Evolutionary conservation across 2,888 invertebrate genomes (phyloP).

Genomic region (Drosophila hamatofila): DNA sequence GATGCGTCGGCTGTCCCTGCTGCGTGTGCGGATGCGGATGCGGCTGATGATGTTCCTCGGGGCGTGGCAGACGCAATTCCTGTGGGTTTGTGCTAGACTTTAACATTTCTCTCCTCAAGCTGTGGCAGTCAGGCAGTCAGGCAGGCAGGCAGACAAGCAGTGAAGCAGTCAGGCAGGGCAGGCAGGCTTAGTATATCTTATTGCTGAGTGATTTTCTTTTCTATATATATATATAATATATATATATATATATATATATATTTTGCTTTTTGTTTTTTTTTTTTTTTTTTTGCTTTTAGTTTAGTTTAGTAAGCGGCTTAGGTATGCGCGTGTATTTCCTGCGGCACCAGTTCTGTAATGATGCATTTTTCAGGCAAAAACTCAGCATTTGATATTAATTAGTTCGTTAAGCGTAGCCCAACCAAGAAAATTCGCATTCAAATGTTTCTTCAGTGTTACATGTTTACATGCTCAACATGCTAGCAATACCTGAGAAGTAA

Average conservation of each 20-base stretch:
- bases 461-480: slow-evolving; percentile 9
- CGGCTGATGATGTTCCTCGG: slow-evolving; percentile 66
- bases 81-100: slow-evolving; percentile 84
- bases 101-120: slow-evolving; percentile 76
- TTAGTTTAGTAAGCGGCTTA: slow-evolving; percentile 45
- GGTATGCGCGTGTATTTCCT: slow-evolving; percentile 27
- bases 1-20: slow-evolving; percentile 64
- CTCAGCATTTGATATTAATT: slow-evolving; percentile 20
- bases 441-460: slow-evolving; percentile 4
- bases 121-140: slow-evolving; percentile 41
- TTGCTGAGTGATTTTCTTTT: slow-evolving; percentile 3
- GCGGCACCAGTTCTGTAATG: slow-evolving; percentile 44
- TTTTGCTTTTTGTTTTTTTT: too few species aligned
- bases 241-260: too few species aligned
- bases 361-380: slow-evolving; percentile 23
- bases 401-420: slow-evolving; percentile 10
- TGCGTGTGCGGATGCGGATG: slow-evolving; percentile 56
- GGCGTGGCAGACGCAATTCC: slow-evolving; percentile 84
- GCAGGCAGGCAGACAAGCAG: slow-evolving; percentile 39
- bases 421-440: slow-evolving; percentile 20
- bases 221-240: too few species aligned
- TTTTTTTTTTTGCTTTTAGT: slow-evolving; percentile 10
- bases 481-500: slow-evolving; percentile 24
- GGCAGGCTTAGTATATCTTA: slow-evolving; percentile 30
- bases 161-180: slow-evolving; percentile 18